Conservation (phyloP, 2,113 vertebrate species). For the Antidorcas marsupialis region DNA sequence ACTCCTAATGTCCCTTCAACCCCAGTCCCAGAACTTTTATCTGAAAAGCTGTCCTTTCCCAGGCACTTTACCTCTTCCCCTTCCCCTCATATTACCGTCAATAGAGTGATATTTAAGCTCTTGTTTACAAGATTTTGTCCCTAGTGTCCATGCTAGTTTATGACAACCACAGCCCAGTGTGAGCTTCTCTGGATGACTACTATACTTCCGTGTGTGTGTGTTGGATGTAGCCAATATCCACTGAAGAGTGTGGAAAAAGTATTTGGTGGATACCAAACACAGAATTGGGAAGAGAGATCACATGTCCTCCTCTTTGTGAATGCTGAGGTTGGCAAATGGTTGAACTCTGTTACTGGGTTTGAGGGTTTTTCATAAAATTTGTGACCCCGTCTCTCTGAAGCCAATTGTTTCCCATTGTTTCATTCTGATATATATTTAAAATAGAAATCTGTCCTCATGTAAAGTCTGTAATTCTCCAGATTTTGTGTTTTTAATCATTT, state of each 20-base stretch:
- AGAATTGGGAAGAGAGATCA: not conserved
- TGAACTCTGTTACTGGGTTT: not conserved
- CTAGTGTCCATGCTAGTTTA: not conserved
- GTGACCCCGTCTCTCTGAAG: not conserved
- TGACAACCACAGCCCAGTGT: not conserved
- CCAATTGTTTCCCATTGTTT: not conserved
- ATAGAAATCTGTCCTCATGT: not conserved
- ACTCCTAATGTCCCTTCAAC: not conserved
- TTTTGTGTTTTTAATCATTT: not conserved
- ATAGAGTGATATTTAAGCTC: not conserved
- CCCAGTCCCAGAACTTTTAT: not conserved
- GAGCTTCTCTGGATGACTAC: not conserved
- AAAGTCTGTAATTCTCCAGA: not conserved
- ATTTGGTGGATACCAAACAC: not conserved
- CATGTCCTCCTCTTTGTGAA: not conserved
- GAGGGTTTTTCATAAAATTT: not conserved
- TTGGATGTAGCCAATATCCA: not conserved
- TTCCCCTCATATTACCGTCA: not conserved
- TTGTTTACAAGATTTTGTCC: not conserved
- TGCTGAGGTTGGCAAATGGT: not conserved
- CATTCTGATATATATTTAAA: not conserved
- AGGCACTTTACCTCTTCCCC: not conserved
- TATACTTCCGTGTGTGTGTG: not conserved
- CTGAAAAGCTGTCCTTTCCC: not conserved
- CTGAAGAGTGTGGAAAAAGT: not conserved